Evolutionary conservation across 2,797 vertebrate genomes (phyloP), one percentile per base, ranked within the genome.

Genomic region (Parotocinclus haroldoi): DNA sequence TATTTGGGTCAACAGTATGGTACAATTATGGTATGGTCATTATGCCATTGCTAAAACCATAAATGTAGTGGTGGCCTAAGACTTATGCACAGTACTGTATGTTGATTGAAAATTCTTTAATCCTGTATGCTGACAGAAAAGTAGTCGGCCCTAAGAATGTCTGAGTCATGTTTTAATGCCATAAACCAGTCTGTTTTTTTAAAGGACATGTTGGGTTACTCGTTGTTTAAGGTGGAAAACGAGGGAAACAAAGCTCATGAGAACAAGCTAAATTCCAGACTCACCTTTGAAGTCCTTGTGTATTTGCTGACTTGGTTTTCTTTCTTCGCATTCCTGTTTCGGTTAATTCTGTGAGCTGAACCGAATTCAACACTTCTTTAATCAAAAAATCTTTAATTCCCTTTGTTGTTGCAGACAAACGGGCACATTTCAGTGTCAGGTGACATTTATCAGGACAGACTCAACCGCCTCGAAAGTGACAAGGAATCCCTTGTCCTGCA

Each of bases 401-500:
- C 51, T 66, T 46, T 46, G 18, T 8, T 72, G 19, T 62, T 66
- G 16, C 83, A 99, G 97, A 93, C 93, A 53, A 99, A 98, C 37
- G 97, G 96, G 9, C 94, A 97, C 79, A 87, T 98, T 68, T 87
- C 93, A 66, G 86, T 95, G 60, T 86, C 89, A 1, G 90, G 91
- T 71, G 96, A 98, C 84, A 87, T 94, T 52, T 98, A 99, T 83
- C 97, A 99, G 78, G 96, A 99, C 81, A 89, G 96, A 67, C 89
- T 99, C 38, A 86, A 91, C 40, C 88, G 95, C 53, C 78, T 99
- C 72, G 97, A 99, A 85, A 94, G 89, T 53, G 97, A 99, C 83
- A 99, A 98, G 78, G 97, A 99, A 78, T 99, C 97, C 51, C 91
- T 98, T 38, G 93, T 99, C 78, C 92, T 99, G 77, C 97, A 99